Base-by-base conservation (phyloP, 2,797 vertebrate species). In the Halcyon chelicuti region DNA sequence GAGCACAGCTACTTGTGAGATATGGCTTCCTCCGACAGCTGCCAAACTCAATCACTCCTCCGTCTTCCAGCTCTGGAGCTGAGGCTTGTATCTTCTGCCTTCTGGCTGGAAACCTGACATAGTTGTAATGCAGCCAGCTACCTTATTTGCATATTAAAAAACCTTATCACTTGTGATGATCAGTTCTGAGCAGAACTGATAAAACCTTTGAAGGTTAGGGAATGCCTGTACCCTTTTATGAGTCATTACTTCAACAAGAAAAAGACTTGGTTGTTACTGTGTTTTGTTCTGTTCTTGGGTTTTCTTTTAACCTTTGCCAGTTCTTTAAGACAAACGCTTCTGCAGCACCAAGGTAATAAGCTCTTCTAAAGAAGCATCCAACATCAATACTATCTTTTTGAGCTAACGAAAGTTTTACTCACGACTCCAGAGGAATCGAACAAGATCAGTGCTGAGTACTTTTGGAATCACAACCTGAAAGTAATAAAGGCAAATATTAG, bases 181-280 rank as follows among this genome's bases (percentile, higher is more conserved):
- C 75, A 37, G 40, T 71, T 91, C 66, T 78, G 35, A 88, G 73
- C 65, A 93, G 68, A 90, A 42, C 51, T 66, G 71, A 83, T 94
- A 75, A 94, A 94, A 78, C 37, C 57, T 92, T 75, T 94, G 92
- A 88, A 91, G 79, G 86, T 68, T 72, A 37, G 81, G 73, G 73
- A 86, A 91, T 88, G 76, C 70, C 66, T 75, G 35, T 54, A 68
- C 39, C 16, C 66, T 86, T 77, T 88, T 58, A 60, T 78, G 84
- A 88, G 33, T 76, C 54, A 40, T 37, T 61, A 49, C 68, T 93
- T 88, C 51, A 70, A 18, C 54, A 71, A 80, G 62, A 80, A 75
- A 51, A 63, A 88, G 22, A 18, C 54, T 74, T 46, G 6, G 19
- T 75, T 90, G 57, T 85, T 58, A 13, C 25, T 90, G 55, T 58